A percentile compares a stretch with the other conserved stretches of the same genome.
Conservation (phyloP, 2,888 invertebrate genomes). For the Lasioglossum morio region DNA sequence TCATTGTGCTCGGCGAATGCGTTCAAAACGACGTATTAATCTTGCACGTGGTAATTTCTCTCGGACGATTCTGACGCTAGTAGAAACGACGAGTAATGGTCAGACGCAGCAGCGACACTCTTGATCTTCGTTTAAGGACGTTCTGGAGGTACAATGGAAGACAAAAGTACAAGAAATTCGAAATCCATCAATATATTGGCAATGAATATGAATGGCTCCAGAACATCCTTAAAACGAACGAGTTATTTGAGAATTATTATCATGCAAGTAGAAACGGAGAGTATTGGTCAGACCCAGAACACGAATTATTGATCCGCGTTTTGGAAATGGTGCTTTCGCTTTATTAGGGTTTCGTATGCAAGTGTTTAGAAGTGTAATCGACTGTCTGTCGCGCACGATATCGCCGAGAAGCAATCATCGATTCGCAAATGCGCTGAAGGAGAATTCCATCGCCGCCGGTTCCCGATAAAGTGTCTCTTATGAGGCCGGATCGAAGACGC, state of each 20-base stretch:
- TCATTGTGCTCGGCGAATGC: neutral
- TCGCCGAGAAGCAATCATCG: constrained; percentile 53
- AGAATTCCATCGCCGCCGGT: constrained; percentile 39
- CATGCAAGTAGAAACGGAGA: neutral
- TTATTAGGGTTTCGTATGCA: neutral
- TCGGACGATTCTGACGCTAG: neutral
- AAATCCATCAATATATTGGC: too few relatives aligned
- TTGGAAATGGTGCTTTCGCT: neutral
- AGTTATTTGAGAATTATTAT: neutral
- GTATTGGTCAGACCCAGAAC: too few relatives aligned
- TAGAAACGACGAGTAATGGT: neutral
- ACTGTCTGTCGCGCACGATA: constrained; percentile 45
- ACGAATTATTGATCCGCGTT: neutral
- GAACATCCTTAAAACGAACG: neutral
- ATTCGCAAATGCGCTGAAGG: constrained; percentile 50
- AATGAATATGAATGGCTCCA: too few relatives aligned
- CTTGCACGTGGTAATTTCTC: neutral
- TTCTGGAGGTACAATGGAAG: too few relatives aligned
- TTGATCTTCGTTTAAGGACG: neutral
- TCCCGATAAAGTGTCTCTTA: constrained; percentile 52
- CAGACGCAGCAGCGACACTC: neutral
- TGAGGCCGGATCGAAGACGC: constrained; percentile 31
- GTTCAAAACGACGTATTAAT: neutral
- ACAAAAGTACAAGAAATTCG: too few relatives aligned
- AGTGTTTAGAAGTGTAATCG: neutral